phyloP scores from a whole-genome alignment of 1,140 invertebrate species.

The Papilio polyxenes region DNA sequence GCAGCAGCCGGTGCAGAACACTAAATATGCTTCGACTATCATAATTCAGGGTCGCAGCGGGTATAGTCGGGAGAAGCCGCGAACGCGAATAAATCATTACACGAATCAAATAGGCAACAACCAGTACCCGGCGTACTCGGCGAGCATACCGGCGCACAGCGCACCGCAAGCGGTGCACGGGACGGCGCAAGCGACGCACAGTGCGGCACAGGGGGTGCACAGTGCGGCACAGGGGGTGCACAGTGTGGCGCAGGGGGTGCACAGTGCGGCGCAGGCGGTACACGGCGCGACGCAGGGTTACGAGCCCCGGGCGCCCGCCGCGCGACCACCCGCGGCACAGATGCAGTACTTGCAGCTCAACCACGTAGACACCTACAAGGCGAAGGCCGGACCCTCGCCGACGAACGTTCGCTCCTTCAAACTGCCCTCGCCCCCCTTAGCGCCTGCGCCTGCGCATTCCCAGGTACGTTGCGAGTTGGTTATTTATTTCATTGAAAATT shows the following conservation, averaged over 20 bases:
- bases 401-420: conserved; percentile 65
- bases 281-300: conserved; percentile 43
- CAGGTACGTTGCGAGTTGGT: conserved; percentile 50
- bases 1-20: conserved; percentile 69
- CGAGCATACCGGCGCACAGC: conserved; percentile 42
- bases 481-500: not conserved
- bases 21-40: conserved; percentile 67
- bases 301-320: conserved; percentile 49
- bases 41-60: conserved; percentile 63
- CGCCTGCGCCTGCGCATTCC: conserved; percentile 53
- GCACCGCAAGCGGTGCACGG: conserved; percentile 41
- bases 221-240: conserved; percentile 32
- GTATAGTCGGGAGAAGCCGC: conserved; percentile 62
- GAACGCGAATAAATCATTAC: conserved; percentile 63
- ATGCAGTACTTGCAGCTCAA: conserved; percentile 67
- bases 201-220: conserved; percentile 1
- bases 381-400: conserved; percentile 48
- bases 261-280: not conserved
- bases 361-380: conserved; percentile 60
- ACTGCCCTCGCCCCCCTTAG: conserved; percentile 69
- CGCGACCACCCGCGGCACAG: conserved; percentile 52
- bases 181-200: no score
- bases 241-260: conserved; percentile 44
- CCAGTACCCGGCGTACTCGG: conserved; percentile 61
- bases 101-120: conserved; percentile 54